phyloP scores from a whole-genome alignment of 2,797 vertebrate genomes.

The Mormyrus hasselquistii region DNA sequence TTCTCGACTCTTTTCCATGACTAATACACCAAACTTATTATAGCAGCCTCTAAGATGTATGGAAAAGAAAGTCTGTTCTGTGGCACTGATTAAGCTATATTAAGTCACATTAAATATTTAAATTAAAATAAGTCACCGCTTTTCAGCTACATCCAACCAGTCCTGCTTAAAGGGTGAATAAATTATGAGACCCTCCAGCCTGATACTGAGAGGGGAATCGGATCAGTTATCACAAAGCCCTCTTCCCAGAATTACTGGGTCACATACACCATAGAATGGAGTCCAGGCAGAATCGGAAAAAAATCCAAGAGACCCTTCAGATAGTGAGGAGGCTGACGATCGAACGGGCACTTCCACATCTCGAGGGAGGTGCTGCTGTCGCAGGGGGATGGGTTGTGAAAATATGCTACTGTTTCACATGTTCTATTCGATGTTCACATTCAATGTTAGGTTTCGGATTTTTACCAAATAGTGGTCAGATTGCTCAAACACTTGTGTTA shows the following conservation, averaged over 20 bases:
- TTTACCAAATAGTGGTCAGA: background rate
- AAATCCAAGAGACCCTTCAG: background rate
- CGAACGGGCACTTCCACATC: background rate
- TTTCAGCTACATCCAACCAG: background rate
- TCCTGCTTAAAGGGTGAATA: background rate
- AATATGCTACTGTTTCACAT: background rate
- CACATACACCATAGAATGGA: background rate
- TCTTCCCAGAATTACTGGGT: background rate
- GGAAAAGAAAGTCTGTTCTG: background rate
- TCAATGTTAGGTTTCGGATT: background rate
- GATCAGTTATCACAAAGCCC: background rate
- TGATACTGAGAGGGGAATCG: background rate
- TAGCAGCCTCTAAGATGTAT: background rate
- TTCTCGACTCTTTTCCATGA: background rate
- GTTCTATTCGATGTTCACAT: background rate
- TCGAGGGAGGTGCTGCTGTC: background rate
- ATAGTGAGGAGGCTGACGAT: background rate
- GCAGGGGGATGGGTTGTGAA: background rate
- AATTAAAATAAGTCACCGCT: background rate
- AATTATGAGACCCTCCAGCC: background rate
- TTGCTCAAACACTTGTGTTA: background rate
- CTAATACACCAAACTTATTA: background rate
- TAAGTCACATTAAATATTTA: background rate
- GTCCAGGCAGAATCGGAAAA: background rate
- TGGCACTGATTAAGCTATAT: background rate